Evolutionary conservation across 92 coral and sea anemone species (phyloP), one percentile per base, ranked within the genome.

Genomic region (Diadumene lineata): DNA sequence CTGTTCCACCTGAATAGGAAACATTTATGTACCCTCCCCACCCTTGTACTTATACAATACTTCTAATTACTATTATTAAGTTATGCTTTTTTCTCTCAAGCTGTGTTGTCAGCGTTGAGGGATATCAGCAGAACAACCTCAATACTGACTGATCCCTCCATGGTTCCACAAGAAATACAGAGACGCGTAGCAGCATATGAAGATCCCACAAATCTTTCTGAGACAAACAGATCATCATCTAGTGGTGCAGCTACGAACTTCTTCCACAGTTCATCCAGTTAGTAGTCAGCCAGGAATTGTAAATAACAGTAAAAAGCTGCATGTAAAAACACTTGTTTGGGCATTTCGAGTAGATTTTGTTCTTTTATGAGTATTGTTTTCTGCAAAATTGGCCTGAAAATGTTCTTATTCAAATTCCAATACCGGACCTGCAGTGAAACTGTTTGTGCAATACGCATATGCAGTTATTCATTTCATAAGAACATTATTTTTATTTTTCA

Each of bases 101-200:
- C 94, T 62, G 97, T 89, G 23, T 77, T 96, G 46, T 81, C 99
- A 29, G 89, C 99, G 31, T 81, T 96, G 66, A 94, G 97, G 21
- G 99, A 96, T 81, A 79, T 96, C 43, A 96, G 92, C 53, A 85
- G 91, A 80, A 86, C 92, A 22, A 96, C 99, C 16, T 92, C 96
- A 22, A 96, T 96, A 32, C 91, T 96, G 26, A 80, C 97, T 16
- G 96, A 92, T 63, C 99, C 99, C 25, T 83, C 97, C 10, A 88
- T 80, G 64, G 86, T 96, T 19, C 97, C 99, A 24, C 93, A 89
- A 29, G 92, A 96, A 70, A 34, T 72, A 7, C 91, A 97, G 1
- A 90, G 82, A 32, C 78, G 75, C 48, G 97, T 93, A 4, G 84
- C 93, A 28, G 57, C 64, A n/a, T 66, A 83, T 22, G 84, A 80